Evolutionary conservation across 2,113 vertebrate genomes (phyloP), one percentile per base, ranked within the genome.

Genomic region (Pelodiscus sinensis): DNA sequence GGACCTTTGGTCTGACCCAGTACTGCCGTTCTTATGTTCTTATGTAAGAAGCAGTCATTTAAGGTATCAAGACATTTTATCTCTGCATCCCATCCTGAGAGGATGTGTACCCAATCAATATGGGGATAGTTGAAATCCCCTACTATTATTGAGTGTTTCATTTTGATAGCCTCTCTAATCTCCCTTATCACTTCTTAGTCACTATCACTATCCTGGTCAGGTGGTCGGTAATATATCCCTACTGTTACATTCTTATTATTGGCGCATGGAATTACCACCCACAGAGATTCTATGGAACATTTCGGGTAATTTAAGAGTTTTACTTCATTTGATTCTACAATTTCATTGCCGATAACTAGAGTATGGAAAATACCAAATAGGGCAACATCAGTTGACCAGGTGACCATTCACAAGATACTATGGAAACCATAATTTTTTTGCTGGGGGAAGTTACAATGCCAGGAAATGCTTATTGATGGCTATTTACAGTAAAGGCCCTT

Each of bases 391-490:
- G 14, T 65, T 31, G 29, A 15, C 62, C 27, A 65, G 13, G 31
- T 54, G 55, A 27, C 58, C 14, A 38, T 80, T 15, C 1, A 0
- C 44, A 14, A 2, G 1, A n/a, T 52, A 16, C 31, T 57, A 62
- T 10, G 31, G 77, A 27, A 44, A 38, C 51, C 10, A 4, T 15
- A 24, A 2, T 19, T 86, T 79, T 86, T 79, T 88, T 79, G 84
- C 73, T 51, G 79, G 84, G 75, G n/a, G 62, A 35, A 75, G 3
- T 29, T 62, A 14, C 62, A 65, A 29, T 31, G 62, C 31, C 29
- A 16, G 62, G 56, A 25, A 65, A 50, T 65, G 13, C 62, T 65
- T 15, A 8, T 35, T 3, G 84, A 21, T 22, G 78, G 77, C 44
- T 83, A 44, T 24, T 87, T 52, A 19, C 56, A 29, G 87, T 62